phyloP scores from a whole-genome alignment of 2,888 invertebrate genomes.

The Parnassius orleans region DNA sequence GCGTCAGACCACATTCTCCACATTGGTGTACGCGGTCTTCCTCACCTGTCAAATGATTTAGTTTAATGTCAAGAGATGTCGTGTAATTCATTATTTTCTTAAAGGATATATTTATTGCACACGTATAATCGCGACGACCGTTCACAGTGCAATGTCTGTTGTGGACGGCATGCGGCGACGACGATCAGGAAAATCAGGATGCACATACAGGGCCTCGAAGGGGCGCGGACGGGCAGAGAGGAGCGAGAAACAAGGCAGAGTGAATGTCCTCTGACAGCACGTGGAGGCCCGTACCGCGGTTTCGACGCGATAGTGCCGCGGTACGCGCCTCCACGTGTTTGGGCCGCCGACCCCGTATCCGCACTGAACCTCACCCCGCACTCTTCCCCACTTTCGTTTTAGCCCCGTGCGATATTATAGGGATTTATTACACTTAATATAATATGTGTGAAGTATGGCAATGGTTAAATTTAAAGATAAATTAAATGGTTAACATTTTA shows the following conservation, averaged over 20 bases:
- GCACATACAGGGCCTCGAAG: conserved; percentile 63
- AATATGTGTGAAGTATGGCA: conserved; percentile 30
- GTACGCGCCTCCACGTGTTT: conserved; percentile 77
- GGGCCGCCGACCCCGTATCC: conserved; percentile 65
- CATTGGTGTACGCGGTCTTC: conserved; percentile 80
- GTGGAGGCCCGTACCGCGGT: conserved; percentile 77
- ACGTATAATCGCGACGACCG: conserved; percentile 54
- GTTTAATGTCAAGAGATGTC: conserved; percentile 47
- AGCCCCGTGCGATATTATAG: conserved; percentile 31
- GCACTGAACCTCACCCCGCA: conserved; percentile 47
- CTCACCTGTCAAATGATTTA: conserved; percentile 73
- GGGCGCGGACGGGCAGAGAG: conserved; percentile 40
- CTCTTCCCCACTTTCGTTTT: conserved; percentile 48
- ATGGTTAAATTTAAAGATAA: conserved; percentile 15
- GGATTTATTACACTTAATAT: conserved; percentile 25
- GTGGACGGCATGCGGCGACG: conserved; percentile 70
- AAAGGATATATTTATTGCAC: conserved; percentile 33
- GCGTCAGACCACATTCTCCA: conserved; percentile 86
- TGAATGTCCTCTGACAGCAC: conserved; percentile 59
- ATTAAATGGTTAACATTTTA: not conserved
- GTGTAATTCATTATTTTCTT: conserved; percentile 45
- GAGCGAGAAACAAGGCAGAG: conserved; percentile 52
- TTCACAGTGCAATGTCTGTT: conserved; percentile 69
- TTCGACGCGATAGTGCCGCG: conserved; percentile 58
- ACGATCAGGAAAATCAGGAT: conserved; percentile 74